phyloP scores from a whole-genome alignment of 2,797 vertebrate species.

The Chelonia mydas region DNA sequence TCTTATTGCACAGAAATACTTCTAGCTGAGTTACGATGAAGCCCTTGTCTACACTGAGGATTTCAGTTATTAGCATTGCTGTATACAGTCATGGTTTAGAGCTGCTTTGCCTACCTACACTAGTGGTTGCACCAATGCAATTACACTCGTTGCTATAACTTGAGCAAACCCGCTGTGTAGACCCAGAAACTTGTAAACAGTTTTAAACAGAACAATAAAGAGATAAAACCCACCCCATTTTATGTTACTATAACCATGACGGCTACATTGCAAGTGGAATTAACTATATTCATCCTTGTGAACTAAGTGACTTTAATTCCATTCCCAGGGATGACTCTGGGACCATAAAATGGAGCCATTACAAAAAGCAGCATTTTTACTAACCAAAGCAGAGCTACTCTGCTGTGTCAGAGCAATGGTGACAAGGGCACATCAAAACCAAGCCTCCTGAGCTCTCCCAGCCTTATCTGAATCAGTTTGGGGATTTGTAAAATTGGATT shows the following conservation, averaged over 20 bases:
- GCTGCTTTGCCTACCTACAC: constrained; percentile 29
- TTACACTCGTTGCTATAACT: neutral
- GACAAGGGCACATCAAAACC: constrained; percentile 4
- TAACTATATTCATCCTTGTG: neutral
- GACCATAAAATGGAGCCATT: neutral
- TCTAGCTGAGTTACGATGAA: neutral
- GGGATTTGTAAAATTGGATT: constrained; percentile 44
- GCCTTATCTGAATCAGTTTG: constrained; percentile 34
- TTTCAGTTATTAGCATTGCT: neutral
- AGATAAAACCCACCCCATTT: neutral
- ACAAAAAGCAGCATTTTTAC: neutral
- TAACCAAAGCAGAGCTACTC: neutral
- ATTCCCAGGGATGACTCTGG: neutral
- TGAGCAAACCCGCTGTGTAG: constrained; percentile 21
- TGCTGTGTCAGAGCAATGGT: neutral
- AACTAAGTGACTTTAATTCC: neutral
- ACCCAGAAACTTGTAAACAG: constrained; percentile 16
- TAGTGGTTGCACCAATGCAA: constrained; percentile 28
- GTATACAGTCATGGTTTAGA: constrained; percentile 22
- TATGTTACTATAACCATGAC: neutral
- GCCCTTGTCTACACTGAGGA: neutral
- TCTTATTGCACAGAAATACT: neutral
- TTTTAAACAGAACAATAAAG: neutral
- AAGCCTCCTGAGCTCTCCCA: neutral
- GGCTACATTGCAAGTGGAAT: neutral